Conservation (phyloP, 2,797 vertebrate species). For the Enteromius anoplus region DNA sequence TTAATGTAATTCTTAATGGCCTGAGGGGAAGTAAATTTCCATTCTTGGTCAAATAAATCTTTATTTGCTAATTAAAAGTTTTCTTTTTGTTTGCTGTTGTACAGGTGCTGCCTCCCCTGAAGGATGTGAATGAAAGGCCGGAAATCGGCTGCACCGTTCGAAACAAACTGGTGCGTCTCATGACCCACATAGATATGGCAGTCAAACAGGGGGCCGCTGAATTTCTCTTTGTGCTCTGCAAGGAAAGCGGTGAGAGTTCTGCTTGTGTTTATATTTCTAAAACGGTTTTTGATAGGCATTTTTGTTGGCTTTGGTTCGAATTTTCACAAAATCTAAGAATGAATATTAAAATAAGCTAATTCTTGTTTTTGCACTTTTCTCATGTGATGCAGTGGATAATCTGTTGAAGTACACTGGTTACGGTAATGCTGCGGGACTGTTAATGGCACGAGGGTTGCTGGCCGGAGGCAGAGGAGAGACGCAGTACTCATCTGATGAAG, state of each 20-base stretch:
- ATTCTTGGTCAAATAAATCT: background rate
- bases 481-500: slow-evolving; percentile 96
- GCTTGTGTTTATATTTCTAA: background rate
- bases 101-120: slow-evolving; percentile 93
- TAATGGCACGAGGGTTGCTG: slow-evolving; percentile 91
- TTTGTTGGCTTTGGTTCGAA: background rate
- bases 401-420: slow-evolving; percentile 98
- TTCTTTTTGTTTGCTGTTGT: background rate
- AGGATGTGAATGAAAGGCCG: slow-evolving; percentile 92
- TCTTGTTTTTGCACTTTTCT: background rate
- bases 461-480: slow-evolving; percentile 94
- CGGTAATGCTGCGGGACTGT: slow-evolving; percentile 94
- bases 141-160: slow-evolving; percentile 92
- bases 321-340: background rate
- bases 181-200: slow-evolving; percentile 97
- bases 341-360: background rate
- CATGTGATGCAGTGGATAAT: slow-evolving; percentile 85
- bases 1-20: background rate
- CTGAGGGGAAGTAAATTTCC: background rate
- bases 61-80: background rate
- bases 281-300: slow-evolving; percentile 13
- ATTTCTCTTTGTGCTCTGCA: slow-evolving; percentile 98
- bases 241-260: slow-evolving; percentile 89
- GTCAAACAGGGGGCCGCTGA: slow-evolving; percentile 97
- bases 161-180: slow-evolving; percentile 97